A percentile compares a stretch with the other conserved stretches of the same genome.
These are phyloP conservation scores for Mesaphorura yosii DNA, from an alignment of 1,140 invertebrate species.

Conservation along the genomic window DNA sequence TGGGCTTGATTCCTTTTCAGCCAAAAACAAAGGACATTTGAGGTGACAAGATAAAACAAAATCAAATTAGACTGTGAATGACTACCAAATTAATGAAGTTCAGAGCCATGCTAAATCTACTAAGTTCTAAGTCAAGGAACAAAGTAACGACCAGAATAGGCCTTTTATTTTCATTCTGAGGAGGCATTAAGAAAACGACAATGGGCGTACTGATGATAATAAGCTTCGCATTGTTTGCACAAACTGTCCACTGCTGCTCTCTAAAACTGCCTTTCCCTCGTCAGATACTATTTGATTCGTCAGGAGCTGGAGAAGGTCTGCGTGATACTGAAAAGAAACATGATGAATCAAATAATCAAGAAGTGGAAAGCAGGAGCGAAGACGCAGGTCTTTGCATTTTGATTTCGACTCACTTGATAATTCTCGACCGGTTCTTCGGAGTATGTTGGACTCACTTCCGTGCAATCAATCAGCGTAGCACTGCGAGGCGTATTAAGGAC, in stretches of 20 bases:
- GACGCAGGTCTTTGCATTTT: too few relatives aligned
- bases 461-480: slow-evolving; percentile 31
- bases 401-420: slow-evolving; percentile 24
- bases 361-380: neutral
- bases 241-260: slow-evolving; percentile 34
- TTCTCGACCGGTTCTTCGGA: slow-evolving; percentile 28
- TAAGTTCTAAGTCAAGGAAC: too few relatives aligned
- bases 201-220: slow-evolving; percentile 16
- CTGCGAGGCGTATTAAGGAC: slow-evolving; percentile 32
- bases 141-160: too few relatives aligned
- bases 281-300: slow-evolving; percentile 27
- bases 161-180: neutral
- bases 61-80: too few relatives aligned
- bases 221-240: slow-evolving; percentile 34
- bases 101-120: too few relatives aligned
- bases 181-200: slow-evolving; percentile 26
- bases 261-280: slow-evolving; percentile 33
- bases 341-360: neutral
- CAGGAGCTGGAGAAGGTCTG: slow-evolving; percentile 37
- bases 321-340: slow-evolving; percentile 35
- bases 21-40: too few relatives aligned
- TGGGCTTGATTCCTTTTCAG: too few relatives aligned
- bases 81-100: too few relatives aligned
- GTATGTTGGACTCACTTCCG: slow-evolving; percentile 33
- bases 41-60: too few relatives aligned